Conservation (phyloP, 1,140 invertebrate species). For the Cylas formicarius region DNA sequence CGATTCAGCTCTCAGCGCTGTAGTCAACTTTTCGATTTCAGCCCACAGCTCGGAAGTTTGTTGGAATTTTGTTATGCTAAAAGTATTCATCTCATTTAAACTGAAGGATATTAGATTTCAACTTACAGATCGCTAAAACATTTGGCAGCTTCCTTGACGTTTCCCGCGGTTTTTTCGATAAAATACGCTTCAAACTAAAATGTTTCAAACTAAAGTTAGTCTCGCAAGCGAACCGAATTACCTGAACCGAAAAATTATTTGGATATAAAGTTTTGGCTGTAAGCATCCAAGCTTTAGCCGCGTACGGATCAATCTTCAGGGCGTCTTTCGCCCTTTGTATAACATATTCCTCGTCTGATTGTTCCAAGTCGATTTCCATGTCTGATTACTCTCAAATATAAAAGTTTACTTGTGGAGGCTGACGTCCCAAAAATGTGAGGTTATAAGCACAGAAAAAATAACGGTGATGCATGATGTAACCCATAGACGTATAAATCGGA, state of each 20-base stretch:
- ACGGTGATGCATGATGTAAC: too few relatives aligned
- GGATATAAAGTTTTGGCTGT: conserved; percentile 83
- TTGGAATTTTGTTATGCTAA: conserved; percentile 43
- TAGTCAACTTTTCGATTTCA: conserved; percentile 72
- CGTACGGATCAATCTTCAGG: conserved; percentile 60
- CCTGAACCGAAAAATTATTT: conserved; percentile 76
- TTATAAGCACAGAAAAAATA: too few relatives aligned
- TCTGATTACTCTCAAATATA: conserved; percentile 6
- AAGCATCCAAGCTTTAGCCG: conserved; percentile 86
- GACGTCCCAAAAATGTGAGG: conserved; percentile 1
- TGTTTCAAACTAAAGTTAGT: background rate
- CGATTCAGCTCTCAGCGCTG: conserved; percentile 56
- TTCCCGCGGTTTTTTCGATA: conserved; percentile 70
- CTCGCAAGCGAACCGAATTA: conserved; percentile 30
- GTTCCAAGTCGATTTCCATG: conserved; percentile 31
- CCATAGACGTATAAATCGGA: too few relatives aligned
- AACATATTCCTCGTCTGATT: conserved; percentile 69
- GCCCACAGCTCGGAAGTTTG: conserved; percentile 59
- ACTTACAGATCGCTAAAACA: conserved; percentile 61
- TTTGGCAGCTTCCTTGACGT: conserved; percentile 74
- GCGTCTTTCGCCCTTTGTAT: conserved; percentile 66
- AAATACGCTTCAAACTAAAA: conserved; percentile 69
- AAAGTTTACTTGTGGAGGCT: conserved; percentile 1
- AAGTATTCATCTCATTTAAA: conserved; percentile 4
- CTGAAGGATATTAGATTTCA: conserved; percentile 1